Conservation (phyloP, 2,888 invertebrate genomes). For the Trachelus troglodyta region DNA sequence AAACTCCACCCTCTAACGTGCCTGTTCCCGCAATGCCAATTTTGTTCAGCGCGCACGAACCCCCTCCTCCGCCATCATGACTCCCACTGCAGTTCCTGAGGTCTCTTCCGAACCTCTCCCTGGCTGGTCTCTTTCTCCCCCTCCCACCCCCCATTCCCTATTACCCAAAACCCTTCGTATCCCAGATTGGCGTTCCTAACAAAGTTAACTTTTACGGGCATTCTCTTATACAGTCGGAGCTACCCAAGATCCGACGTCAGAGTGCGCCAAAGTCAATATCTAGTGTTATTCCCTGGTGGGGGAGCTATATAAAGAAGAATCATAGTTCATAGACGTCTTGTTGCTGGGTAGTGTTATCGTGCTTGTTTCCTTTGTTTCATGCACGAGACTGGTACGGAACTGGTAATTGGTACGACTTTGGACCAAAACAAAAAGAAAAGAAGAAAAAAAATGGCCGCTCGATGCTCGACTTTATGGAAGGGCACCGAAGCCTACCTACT, state of each 20-base stretch:
- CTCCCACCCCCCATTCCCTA: too few relatives aligned
- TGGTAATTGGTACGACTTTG: background rate
- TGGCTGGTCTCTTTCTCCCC: background rate
- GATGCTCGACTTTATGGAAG: background rate
- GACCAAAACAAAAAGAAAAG: background rate
- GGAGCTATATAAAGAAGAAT: background rate
- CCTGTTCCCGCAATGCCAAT: conserved; percentile 59
- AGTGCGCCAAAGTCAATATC: background rate
- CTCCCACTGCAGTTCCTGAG: conserved; percentile 38
- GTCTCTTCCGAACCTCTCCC: background rate
- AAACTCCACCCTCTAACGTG: conserved; percentile 61
- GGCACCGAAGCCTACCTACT: background rate
- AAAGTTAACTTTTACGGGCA: conserved; percentile 40
- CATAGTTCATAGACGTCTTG: too few relatives aligned
- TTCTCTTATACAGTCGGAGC: background rate
- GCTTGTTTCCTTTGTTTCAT: background rate
- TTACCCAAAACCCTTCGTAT: too few relatives aligned
- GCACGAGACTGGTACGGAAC: conserved; percentile 1
- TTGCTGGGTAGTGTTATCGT: background rate
- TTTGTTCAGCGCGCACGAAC: conserved; percentile 37
- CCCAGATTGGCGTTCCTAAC: conserved; percentile 38
- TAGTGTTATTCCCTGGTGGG: background rate
- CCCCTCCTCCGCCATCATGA: background rate
- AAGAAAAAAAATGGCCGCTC: background rate
- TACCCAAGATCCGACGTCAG: background rate